Percentiles rank a stretch among this genome's conserved stretches.
These are phyloP conservation scores for Scarus forsteni DNA, from an alignment of 2,797 vertebrate genomes.

Conservation along the genomic window DNA sequence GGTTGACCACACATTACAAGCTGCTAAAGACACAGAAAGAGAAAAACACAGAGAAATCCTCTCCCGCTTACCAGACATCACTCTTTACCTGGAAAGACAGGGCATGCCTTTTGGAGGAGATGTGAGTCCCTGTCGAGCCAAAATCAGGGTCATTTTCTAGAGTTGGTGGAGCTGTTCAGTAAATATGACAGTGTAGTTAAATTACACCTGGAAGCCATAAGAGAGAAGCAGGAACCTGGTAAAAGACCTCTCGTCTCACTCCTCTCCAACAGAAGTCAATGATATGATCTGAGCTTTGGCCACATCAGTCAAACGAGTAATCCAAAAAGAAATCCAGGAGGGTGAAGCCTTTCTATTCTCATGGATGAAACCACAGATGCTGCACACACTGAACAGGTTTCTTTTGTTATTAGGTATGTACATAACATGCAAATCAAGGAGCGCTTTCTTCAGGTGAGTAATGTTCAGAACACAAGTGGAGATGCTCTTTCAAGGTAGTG, in stretches of 20 bases:
- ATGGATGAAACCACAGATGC: slow-evolving; percentile 15
- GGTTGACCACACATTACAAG: no score
- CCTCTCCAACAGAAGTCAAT: slow-evolving; percentile 22
- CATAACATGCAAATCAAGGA: slow-evolving; percentile 25
- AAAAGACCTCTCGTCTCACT: slow-evolving; percentile 14
- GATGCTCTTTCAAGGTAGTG: slow-evolving; percentile 8
- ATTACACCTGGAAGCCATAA: no score
- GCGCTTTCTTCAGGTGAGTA: slow-evolving; percentile 26
- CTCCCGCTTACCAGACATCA: no score
- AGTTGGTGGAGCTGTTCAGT: slow-evolving; percentile 38
- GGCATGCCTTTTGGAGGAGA: slow-evolving; percentile 37
- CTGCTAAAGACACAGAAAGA: no score
- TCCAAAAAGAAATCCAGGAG: slow-evolving; percentile 26
- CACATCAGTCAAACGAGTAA: slow-evolving; percentile 10
- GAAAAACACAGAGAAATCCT: no score
- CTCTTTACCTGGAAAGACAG: slow-evolving; percentile 29
- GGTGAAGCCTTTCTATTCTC: slow-evolving; percentile 11
- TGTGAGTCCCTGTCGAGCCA: slow-evolving; percentile 22
- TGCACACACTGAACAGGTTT: slow-evolving; percentile 34
- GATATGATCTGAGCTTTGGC: slow-evolving; percentile 21
- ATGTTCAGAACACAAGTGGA: not conserved
- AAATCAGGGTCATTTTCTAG: slow-evolving; percentile 36
- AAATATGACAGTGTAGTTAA: slow-evolving; percentile 16
- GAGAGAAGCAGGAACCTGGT: slow-evolving; percentile 7
- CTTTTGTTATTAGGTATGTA: slow-evolving; percentile 30